These are phyloP conservation scores for Brachyalestes nurse DNA, from an alignment of 2,797 vertebrate species.

Conservation along the genomic window DNA sequence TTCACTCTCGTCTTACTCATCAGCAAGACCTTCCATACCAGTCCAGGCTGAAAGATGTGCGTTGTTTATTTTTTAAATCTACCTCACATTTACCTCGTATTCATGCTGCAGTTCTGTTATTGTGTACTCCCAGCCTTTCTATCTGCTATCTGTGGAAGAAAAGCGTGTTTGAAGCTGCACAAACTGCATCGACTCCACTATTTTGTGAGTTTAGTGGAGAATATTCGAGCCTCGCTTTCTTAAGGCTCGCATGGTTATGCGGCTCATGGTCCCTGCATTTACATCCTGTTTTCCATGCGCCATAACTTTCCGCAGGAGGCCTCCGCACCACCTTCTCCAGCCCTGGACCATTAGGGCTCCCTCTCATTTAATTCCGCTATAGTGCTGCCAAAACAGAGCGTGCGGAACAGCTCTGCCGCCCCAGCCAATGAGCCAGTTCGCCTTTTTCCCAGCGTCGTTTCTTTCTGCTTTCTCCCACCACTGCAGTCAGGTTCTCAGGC, in stretches of 20 bases:
- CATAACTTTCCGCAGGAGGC: conserved; percentile 4
- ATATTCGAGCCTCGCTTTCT: not conserved
- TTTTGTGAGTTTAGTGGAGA: not conserved
- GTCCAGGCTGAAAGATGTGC: not conserved
- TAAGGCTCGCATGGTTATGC: not conserved
- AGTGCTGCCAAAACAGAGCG: not conserved
- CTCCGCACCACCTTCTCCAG: conserved; percentile 1
- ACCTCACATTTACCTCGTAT: not conserved
- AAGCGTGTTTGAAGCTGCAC: conserved; percentile 15
- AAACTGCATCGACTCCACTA: not conserved
- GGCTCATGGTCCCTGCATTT: not conserved
- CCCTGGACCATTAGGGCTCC: conserved; percentile 7
- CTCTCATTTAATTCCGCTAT: not conserved
- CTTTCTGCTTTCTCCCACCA: too few species aligned
- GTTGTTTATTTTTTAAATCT: conserved; percentile 3
- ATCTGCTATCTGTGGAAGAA: conserved; percentile 19
- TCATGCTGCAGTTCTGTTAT: not conserved
- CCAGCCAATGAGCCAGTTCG: conserved; percentile 4
- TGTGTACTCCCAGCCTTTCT: conserved; percentile 18
- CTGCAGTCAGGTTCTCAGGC: conserved; percentile 3
- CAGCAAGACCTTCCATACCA: not conserved
- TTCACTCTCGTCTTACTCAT: not conserved
- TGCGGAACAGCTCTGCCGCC: not conserved
- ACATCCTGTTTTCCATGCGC: not conserved
- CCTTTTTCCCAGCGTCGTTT: not conserved